These are phyloP conservation scores for Rhinichthys osculus DNA, from an alignment of 2,797 vertebrate species.

Conservation along the genomic window DNA sequence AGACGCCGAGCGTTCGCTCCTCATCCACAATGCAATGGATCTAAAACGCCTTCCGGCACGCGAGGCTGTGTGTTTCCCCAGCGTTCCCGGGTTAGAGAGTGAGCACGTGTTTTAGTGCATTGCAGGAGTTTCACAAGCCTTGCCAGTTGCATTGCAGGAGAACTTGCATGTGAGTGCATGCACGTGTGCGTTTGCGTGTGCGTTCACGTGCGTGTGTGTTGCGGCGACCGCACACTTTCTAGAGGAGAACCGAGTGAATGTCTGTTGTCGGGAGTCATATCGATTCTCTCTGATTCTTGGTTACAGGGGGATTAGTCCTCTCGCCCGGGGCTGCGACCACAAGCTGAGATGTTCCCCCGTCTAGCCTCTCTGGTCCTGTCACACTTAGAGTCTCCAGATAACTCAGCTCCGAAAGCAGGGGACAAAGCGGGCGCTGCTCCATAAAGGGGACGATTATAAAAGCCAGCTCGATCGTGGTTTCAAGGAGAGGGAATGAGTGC, in stretches of 20 bases:
- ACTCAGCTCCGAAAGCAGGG: constrained; percentile 11
- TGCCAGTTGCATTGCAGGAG: constrained; percentile 52
- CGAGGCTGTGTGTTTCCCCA: not conserved
- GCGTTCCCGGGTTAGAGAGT: not conserved
- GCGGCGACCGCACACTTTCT: not conserved
- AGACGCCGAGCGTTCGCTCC: constrained; percentile 27
- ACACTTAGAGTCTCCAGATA: constrained; percentile 36
- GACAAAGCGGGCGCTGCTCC: constrained; percentile 21
- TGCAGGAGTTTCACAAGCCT: constrained; percentile 74
- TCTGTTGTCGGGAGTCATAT: constrained; percentile 2
- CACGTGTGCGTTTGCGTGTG: constrained; percentile 19
- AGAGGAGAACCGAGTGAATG: not conserved
- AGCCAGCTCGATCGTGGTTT: not conserved
- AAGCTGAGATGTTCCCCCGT: constrained; percentile 27
- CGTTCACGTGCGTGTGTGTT: not conserved
- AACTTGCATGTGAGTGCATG: constrained; percentile 36
- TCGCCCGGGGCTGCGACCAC: constrained; percentile 4
- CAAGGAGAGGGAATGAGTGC: constrained; percentile 33
- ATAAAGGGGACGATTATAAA: constrained; percentile 36
- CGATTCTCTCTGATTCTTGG: constrained; percentile 35
- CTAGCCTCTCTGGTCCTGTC: constrained; percentile 32
- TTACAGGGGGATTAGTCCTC: constrained; percentile 37
- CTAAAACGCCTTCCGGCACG: constrained; percentile 30
- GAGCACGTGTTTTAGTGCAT: constrained; percentile 62
- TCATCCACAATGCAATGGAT: constrained; percentile 3